Conservation (phyloP, 2,888 invertebrate genomes). For the Rhagonycha lutea region DNA sequence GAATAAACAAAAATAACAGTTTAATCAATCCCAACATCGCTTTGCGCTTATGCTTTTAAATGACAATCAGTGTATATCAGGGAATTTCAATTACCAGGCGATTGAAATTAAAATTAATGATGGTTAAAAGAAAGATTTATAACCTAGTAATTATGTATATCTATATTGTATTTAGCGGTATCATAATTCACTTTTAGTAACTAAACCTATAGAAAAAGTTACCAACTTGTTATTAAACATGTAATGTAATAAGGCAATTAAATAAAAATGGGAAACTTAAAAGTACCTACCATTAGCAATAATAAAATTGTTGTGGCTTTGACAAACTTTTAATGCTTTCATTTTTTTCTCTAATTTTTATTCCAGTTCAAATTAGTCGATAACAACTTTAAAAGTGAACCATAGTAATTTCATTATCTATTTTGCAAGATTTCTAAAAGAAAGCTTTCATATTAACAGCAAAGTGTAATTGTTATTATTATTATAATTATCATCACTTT, state of each 20-base stretch:
- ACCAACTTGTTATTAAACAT: slow-evolving; percentile 11
- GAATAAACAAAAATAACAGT: slow-evolving; percentile 34
- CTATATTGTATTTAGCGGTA: slow-evolving; percentile 21
- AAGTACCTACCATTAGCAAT: slow-evolving; percentile 16
- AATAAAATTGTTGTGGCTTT: slow-evolving; percentile 26
- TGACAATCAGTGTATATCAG: slow-evolving; percentile 39
- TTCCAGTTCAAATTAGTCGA: slow-evolving; percentile 24
- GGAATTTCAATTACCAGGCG: slow-evolving; percentile 44
- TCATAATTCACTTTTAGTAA: slow-evolving; percentile 20
- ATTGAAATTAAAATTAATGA: slow-evolving; percentile 45
- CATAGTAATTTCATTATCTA: slow-evolving; percentile 15
- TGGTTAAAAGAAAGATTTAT: slow-evolving; percentile 32
- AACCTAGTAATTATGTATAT: slow-evolving; percentile 18
- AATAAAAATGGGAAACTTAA: slow-evolving; percentile 20
- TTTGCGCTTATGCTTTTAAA: slow-evolving; percentile 33
- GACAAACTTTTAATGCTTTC: slow-evolving; percentile 28
- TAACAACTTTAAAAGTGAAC: slow-evolving; percentile 21
- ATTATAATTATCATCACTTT: neutral
- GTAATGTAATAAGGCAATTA: slow-evolving; percentile 14
- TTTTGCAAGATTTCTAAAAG: slow-evolving; percentile 10
- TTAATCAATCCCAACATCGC: slow-evolving; percentile 30
- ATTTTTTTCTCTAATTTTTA: slow-evolving; percentile 27
- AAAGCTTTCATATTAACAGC: slow-evolving; percentile 5
- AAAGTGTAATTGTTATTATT: neutral
- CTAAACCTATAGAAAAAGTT: slow-evolving; percentile 6